These are phyloP conservation scores for Sebastes nivosus DNA, from an alignment of 2,797 vertebrate genomes.

Conservation along the genomic window DNA sequence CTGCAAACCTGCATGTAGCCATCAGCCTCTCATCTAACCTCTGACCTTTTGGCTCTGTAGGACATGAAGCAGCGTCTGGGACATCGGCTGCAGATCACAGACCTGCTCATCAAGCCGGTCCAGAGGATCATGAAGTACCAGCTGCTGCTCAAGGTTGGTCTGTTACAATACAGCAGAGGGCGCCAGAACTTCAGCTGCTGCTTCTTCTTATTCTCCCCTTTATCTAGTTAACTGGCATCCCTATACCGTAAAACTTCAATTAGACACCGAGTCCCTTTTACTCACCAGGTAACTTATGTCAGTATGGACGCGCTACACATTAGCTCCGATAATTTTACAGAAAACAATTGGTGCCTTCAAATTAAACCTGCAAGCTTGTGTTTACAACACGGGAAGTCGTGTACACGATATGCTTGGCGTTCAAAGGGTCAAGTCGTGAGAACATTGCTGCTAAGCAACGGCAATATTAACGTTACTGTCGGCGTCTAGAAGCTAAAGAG, in stretches of 20 bases:
- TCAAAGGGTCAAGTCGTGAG: too few species aligned
- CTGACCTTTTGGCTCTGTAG: constrained; percentile 69
- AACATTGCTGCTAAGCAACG: too few species aligned
- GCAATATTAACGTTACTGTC: too few species aligned
- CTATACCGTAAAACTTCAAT: background rate
- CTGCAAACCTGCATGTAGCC: background rate
- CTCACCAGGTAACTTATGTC: background rate
- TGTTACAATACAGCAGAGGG: constrained; percentile 23
- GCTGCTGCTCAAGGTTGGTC: constrained; percentile 93
- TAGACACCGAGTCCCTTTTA: background rate
- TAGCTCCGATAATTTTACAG: too few species aligned
- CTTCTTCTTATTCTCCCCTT: background rate
- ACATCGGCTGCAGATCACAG: constrained; percentile 93
- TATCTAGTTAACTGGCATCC: background rate
- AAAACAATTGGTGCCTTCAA: too few species aligned
- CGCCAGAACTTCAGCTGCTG: background rate
- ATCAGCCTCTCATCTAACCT: background rate
- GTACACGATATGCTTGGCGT: too few species aligned
- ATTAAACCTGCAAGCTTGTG: too few species aligned
- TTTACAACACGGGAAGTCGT: too few species aligned
- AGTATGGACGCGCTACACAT: background rate
- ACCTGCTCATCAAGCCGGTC: constrained; percentile 95
- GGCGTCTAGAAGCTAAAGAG: too few species aligned
- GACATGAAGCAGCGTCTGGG: constrained; percentile 94
- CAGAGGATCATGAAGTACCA: constrained; percentile 99